These are phyloP conservation scores for Sarcophaga rosellei DNA, from an alignment of 2,888 invertebrate genomes.

Conservation along the genomic window DNA sequence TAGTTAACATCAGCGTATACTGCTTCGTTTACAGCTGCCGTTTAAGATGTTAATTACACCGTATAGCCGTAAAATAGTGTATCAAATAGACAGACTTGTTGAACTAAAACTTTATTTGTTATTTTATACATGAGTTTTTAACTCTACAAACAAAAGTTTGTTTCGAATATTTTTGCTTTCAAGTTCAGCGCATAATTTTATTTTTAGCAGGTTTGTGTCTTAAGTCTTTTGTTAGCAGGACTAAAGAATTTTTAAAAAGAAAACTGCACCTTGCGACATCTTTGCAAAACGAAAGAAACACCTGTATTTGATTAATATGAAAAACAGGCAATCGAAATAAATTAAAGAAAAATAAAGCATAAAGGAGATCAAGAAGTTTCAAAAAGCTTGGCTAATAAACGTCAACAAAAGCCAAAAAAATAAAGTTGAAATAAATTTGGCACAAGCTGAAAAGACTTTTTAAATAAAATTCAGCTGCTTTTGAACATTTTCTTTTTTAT, in stretches of 20 bases:
- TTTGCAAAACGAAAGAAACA: slow-evolving; percentile 40
- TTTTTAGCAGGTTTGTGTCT: slow-evolving; percentile 30
- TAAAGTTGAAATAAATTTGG: slow-evolving; percentile 18
- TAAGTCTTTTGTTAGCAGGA: slow-evolving; percentile 42
- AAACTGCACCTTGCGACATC: slow-evolving; percentile 26
- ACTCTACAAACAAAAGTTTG: neutral
- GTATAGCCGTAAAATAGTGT: too few relatives aligned
- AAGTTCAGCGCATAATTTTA: neutral
- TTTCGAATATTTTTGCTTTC: neutral
- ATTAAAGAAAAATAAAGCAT: neutral
- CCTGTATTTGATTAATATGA: slow-evolving; percentile 25
- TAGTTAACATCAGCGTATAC: too few relatives aligned
- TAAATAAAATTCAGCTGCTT: slow-evolving; percentile 29
- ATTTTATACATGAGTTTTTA: too few relatives aligned
- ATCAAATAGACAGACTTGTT: too few relatives aligned
- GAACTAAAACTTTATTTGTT: too few relatives aligned
- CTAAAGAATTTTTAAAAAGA: neutral
- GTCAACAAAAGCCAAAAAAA: neutral
- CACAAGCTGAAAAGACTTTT: slow-evolving; percentile 41
- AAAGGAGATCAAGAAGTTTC: neutral
- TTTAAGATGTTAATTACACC: too few relatives aligned
- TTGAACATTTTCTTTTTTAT: neutral
- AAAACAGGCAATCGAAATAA: neutral
- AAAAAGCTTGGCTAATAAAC: neutral
- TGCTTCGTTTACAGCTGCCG: too few relatives aligned